Evolutionary conservation across 2,888 invertebrate species (phyloP).

Genomic region (Acrocera orbiculus): DNA sequence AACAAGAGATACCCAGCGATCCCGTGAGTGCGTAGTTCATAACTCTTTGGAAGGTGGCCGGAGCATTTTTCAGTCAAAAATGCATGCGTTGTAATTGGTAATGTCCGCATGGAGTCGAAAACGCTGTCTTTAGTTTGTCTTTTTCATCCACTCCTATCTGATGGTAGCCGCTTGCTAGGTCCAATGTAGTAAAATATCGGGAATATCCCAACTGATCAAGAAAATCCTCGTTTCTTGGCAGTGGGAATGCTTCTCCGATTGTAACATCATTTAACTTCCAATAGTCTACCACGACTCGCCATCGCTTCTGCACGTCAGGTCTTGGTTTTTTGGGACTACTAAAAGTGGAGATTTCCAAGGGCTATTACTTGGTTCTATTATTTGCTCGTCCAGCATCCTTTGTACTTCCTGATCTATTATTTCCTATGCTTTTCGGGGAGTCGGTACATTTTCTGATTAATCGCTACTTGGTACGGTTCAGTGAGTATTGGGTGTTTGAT

Average conservation of each 20-base stretch:
- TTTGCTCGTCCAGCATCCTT: neutral
- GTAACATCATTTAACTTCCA: conserved; percentile 13
- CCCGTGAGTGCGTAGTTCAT: too few relatives aligned
- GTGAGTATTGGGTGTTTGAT: too few relatives aligned
- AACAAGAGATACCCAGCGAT: too few relatives aligned
- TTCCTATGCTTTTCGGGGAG: conserved; percentile 1
- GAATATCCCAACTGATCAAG: neutral
- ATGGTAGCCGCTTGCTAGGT: too few relatives aligned
- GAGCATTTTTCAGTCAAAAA: too few relatives aligned
- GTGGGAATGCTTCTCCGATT: conserved; percentile 8
- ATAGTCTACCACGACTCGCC: conserved; percentile 15
- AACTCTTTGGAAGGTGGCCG: too few relatives aligned
- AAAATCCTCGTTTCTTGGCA: too few relatives aligned
- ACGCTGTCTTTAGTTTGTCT: too few relatives aligned
- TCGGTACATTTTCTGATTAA: conserved; percentile 1
- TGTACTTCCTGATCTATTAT: neutral
- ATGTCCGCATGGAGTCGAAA: too few relatives aligned
- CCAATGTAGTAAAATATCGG: neutral
- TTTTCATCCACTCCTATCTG: too few relatives aligned
- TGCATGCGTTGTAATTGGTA: too few relatives aligned
- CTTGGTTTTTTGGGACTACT: conserved; percentile 15
- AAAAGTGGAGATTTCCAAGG: conserved; percentile 14
- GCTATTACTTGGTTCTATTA: conserved; percentile 1
- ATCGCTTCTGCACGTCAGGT: conserved; percentile 13
- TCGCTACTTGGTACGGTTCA: neutral